Percentiles rank a stretch among this genome's conserved stretches.
Conservation (phyloP, 1,140 invertebrate genomes). For the Ctenoplectra terminalis region DNA sequence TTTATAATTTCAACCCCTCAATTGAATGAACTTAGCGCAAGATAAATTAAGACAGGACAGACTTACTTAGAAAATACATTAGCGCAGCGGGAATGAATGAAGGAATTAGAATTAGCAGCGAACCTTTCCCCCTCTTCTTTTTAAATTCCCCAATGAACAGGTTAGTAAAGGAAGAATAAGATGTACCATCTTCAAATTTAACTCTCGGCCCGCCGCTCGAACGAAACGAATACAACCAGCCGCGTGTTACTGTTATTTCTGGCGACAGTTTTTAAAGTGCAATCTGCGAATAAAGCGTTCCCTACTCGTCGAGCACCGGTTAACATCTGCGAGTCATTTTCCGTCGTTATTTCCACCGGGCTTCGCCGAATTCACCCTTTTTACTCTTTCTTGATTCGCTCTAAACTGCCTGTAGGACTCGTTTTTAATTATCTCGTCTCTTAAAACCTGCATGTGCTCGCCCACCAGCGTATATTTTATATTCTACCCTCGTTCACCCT, state of each 20-base stretch:
- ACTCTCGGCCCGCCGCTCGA: conserved; percentile 31
- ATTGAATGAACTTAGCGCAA: no score
- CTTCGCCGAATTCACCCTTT: conserved; percentile 57
- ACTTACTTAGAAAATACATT: no score
- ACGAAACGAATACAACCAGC: conserved; percentile 51
- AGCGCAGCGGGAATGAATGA: not conserved
- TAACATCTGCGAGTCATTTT: conserved; percentile 67
- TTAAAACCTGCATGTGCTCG: not conserved
- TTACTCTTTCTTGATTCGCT: conserved; percentile 37
- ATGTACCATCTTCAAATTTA: conserved; percentile 40
- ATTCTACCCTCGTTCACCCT: not conserved
- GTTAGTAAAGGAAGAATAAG: conserved; percentile 47
- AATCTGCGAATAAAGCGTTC: conserved; percentile 57
- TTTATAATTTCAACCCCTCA: no score
- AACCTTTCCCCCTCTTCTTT: not conserved
- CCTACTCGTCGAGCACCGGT: conserved; percentile 28
- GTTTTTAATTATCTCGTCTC: conserved; percentile 58
- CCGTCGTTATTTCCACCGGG: conserved; percentile 59
- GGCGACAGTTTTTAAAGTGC: conserved; percentile 63
- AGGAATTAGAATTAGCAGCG: not conserved
- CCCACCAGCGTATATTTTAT: not conserved
- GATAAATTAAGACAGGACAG: no score
- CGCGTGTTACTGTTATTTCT: conserved; percentile 51
- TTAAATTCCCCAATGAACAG: conserved; percentile 41
- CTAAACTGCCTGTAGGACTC: conserved; percentile 28